Evolutionary conservation across 2,797 vertebrate species (phyloP), one percentile per base, ranked within the genome.

Genomic region (Melanotaenia parkinsoni): DNA sequence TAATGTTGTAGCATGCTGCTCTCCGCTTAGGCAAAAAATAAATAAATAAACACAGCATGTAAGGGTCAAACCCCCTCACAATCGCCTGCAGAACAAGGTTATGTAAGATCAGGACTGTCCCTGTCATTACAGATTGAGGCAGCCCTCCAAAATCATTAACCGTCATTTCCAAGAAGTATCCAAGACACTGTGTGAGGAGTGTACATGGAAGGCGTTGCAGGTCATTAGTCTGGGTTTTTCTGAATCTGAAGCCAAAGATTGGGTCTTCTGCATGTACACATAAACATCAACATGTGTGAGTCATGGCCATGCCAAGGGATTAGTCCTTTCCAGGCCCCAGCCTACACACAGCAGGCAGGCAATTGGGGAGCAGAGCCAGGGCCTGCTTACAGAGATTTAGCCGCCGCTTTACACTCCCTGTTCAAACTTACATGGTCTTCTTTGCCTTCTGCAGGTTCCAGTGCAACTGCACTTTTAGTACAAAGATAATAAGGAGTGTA

Each of bases 361-460:
- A 87, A 86, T 81, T 67, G 77, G 87, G 83, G 72, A 88, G 72
- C 74, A 62, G 37, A 77, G 91, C 89, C 92, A 93, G 85, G 74
- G 82, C 79, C 88, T 87, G 87, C 91, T 94, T 92, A 92, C 82
- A 81, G 81, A 90, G 90, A 86, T 91, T 93, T 93, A 93, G 83
- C 81, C 70, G 37, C 79, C 83, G 88, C 85, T 86, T 78, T 89
- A 89, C 85, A 84, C 90, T 91, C 77, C 67, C 72, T 58, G 35
- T 79, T 86, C 85, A 84, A 85, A 91, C 83, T 83, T 70, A 80
- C 81, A 86, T 79, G 74, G 72, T 76, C 80, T 86, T 74, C 81
- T 82, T 74, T 61, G 74, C 82, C 65, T 81, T 76, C 80, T 51
- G 63, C 74, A 40, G 67, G 68, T 70, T 28, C 24, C 59, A 24